phyloP scores from a whole-genome alignment of 2,888 invertebrate species.

The Eupithecia subfuscata region DNA sequence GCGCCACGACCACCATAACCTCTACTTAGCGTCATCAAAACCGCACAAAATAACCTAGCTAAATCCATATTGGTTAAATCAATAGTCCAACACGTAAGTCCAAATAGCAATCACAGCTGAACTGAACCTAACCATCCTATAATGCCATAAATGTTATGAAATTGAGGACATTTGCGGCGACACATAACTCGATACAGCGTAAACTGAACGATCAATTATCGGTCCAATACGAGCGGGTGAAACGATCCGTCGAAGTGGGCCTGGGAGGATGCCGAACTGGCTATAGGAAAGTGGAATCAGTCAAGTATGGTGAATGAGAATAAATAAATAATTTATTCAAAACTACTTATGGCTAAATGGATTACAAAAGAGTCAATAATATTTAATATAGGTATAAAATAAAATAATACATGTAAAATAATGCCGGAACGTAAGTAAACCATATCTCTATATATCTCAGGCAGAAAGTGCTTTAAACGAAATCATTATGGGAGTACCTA shows the following conservation, averaged over 20 bases:
- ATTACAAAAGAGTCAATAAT: no score
- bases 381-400: no score
- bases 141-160: constrained; percentile 33
- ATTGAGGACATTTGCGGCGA: constrained; percentile 33
- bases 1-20: neutral
- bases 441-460: no score
- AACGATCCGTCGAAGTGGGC: constrained; percentile 30
- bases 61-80: neutral
- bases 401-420: no score
- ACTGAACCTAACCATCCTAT: constrained; percentile 11
- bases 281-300: neutral
- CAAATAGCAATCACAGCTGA: neutral
- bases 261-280: constrained; percentile 14
- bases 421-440: no score
- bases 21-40: neutral
- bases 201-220: constrained; percentile 40
- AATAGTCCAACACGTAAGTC: neutral
- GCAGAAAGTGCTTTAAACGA: no score
- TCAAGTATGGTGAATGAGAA: neutral
- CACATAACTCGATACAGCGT: constrained; percentile 37
- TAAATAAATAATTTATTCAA: no score
- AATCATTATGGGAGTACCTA: no score
- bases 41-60: neutral
- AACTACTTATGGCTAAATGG: no score
- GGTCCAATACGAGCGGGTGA: constrained; percentile 33